Evolutionary conservation across 2,797 vertebrate species (phyloP).

Genomic region (Furcifer pardalis): DNA sequence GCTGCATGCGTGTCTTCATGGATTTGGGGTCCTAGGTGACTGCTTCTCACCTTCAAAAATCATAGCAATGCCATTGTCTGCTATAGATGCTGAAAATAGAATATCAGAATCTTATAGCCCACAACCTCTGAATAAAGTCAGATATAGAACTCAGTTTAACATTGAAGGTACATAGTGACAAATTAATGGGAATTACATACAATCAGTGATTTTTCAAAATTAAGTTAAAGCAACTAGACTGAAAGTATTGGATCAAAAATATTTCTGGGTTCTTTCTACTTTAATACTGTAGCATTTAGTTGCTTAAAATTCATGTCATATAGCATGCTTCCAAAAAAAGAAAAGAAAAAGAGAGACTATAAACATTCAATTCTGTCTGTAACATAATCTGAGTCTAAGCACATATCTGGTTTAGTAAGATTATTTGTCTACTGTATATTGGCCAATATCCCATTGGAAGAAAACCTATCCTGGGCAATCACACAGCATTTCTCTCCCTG

Average conservation of each 20-base stretch:
- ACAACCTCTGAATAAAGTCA: background rate
- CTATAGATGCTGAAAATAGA: conserved; percentile 28
- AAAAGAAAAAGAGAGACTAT: background rate
- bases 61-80: background rate
- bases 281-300: background rate
- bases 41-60: conserved; percentile 6
- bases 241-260: background rate
- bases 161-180: conserved; percentile 3
- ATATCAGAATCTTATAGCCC: conserved; percentile 12
- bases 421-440: background rate
- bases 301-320: conserved; percentile 31
- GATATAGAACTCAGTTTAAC: conserved; percentile 5
- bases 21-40: conserved; percentile 16
- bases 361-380: background rate
- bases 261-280: background rate
- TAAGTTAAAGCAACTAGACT: background rate
- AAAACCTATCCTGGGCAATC: no score
- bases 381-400: background rate
- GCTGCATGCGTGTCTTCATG: background rate
- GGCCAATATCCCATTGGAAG: no score
- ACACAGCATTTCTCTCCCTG: no score
- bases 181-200: conserved; percentile 22
- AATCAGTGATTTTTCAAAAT: conserved; percentile 5
- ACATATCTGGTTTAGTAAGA: conserved; percentile 17
- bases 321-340: background rate